phyloP scores from a whole-genome alignment of 2,797 vertebrate species.

The Fringilla coelebs region DNA sequence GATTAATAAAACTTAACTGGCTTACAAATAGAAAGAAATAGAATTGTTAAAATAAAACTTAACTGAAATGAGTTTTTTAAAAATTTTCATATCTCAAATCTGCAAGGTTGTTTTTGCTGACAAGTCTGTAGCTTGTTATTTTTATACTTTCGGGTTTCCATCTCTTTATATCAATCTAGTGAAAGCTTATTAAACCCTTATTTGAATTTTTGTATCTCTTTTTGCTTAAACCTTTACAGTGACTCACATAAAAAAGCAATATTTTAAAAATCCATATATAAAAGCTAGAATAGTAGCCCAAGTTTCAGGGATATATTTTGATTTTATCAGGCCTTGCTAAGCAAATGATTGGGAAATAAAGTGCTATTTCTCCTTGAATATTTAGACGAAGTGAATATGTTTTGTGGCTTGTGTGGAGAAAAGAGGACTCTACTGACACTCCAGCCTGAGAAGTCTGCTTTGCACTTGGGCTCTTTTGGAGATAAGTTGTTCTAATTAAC shows the following conservation, averaged over 20 bases:
- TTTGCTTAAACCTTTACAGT: constrained; percentile 48
- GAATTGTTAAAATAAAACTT: constrained; percentile 60
- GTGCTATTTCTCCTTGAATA: constrained; percentile 20
- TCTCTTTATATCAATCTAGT: constrained; percentile 59
- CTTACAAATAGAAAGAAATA: constrained; percentile 36
- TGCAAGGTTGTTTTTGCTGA: constrained; percentile 64
- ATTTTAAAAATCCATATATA: background rate
- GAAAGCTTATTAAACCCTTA: constrained; percentile 70
- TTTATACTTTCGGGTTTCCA: constrained; percentile 53
- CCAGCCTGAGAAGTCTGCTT: background rate
- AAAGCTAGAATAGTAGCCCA: background rate
- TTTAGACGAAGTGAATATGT: constrained; percentile 1
- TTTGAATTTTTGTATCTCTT: constrained; percentile 58
- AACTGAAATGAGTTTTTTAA: constrained; percentile 44
- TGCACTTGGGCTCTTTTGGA: background rate
- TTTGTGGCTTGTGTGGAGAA: background rate
- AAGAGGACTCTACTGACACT: background rate
- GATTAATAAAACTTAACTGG: constrained; percentile 57
- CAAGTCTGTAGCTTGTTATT: constrained; percentile 58
- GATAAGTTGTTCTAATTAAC: constrained; percentile 13
- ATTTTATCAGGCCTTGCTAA: constrained; percentile 50
- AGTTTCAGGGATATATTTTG: constrained; percentile 46
- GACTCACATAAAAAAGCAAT: constrained; percentile 39
- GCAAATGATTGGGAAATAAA: constrained; percentile 35
- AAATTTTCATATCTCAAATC: constrained; percentile 55